These are phyloP conservation scores for Speoplatyrhinus poulsoni DNA, from an alignment of 2,113 vertebrate species.

Conservation along the genomic window DNA sequence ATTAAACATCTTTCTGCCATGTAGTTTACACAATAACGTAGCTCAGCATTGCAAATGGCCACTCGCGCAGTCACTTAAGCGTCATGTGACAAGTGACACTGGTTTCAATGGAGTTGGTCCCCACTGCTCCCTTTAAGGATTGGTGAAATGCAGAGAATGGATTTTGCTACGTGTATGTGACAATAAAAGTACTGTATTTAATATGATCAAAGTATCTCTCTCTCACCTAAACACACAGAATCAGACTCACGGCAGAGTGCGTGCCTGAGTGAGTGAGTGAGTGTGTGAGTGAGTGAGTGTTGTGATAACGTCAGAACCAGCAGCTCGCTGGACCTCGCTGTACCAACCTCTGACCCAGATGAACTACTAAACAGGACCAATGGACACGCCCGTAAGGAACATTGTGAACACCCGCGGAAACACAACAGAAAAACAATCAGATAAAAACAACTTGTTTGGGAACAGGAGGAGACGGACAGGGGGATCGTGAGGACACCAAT, in stretches of 20 bases:
- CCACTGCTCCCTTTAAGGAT: no score
- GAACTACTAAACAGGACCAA: no score
- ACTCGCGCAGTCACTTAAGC: not conserved
- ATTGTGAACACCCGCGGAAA: no score
- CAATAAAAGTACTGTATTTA: not conserved
- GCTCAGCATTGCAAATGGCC: not conserved
- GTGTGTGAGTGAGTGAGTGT: not conserved
- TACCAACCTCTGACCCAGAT: no score
- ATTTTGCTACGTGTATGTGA: not conserved
- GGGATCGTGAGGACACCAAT: not conserved
- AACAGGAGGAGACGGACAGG: conserved; percentile 21
- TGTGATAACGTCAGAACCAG: no score
- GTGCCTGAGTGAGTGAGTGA: not conserved
- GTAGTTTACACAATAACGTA: no score
- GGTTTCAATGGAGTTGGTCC: no score
- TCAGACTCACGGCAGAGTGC: not conserved
- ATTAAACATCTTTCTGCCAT: no score
- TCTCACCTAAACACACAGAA: not conserved
- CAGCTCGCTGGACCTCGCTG: no score
- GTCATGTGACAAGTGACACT: not conserved
- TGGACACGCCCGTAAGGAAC: no score
- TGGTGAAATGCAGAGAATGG: no score
- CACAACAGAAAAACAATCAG: no score
- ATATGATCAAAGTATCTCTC: not conserved
- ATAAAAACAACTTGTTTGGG: conserved; percentile 11